These are phyloP conservation scores for Ictalurus punctatus DNA, from an alignment of 2,113 vertebrate species.

Conservation along the genomic window DNA sequence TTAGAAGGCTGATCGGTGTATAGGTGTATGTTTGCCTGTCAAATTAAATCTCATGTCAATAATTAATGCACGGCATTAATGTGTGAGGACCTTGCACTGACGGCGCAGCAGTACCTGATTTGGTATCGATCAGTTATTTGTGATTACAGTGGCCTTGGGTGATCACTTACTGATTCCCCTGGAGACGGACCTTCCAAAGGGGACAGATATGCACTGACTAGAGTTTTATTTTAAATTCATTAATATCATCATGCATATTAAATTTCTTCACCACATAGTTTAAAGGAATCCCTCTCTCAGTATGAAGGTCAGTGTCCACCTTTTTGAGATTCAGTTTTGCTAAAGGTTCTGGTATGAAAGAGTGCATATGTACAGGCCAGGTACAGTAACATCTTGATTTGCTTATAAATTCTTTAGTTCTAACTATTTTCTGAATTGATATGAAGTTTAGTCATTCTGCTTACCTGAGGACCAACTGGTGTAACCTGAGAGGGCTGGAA, in stretches of 20 bases:
- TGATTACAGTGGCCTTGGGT: constrained; percentile 55
- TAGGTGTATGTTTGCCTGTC: constrained; percentile 89
- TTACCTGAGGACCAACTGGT: background rate
- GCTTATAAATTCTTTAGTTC: background rate
- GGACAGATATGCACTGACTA: constrained; percentile 34
- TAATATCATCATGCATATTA: constrained; percentile 34
- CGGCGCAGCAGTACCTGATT: constrained; percentile 66
- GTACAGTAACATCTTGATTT: background rate
- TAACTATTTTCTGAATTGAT: background rate
- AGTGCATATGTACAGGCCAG: background rate
- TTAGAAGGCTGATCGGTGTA: constrained; percentile 84
- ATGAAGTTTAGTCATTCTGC: background rate
- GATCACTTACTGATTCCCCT: constrained; percentile 52
- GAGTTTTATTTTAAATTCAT: background rate
- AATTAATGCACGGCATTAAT: constrained; percentile 99
- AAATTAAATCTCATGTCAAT: constrained; percentile 99
- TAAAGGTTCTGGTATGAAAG: background rate
- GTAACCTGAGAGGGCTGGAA: background rate
- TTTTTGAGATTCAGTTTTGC: background rate
- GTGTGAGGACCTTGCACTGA: constrained; percentile 87
- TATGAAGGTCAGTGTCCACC: constrained; percentile 7
- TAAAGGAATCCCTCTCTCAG: background rate
- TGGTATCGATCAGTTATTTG: constrained; percentile 77
- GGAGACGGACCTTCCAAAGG: constrained; percentile 27
- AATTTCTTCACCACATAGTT: background rate